A percentile compares a stretch with the other conserved stretches of the same genome.
Evolutionary conservation across 2,797 vertebrate species (phyloP).

Genomic region (Eupleurogrammus muticus): DNA sequence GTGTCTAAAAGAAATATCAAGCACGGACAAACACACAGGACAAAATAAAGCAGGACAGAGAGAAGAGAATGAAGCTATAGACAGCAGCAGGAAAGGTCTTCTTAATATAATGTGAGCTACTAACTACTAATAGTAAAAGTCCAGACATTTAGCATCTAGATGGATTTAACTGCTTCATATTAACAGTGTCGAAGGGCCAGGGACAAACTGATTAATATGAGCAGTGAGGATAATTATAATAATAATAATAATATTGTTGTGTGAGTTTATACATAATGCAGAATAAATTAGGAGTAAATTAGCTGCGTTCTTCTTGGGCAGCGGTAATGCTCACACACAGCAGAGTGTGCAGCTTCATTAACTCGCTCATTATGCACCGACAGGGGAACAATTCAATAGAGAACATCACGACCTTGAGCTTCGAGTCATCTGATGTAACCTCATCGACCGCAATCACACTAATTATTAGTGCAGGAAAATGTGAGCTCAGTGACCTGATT

Average conservation of each 20-base stretch:
- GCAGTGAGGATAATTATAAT: constrained; percentile 7
- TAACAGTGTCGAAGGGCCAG: neutral
- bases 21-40: constrained; percentile 44
- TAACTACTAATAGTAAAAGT: neutral
- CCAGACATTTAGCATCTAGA: neutral
- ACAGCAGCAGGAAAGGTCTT: neutral
- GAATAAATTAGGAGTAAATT: constrained; percentile 26
- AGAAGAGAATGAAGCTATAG: neutral
- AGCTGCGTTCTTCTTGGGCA: neutral
- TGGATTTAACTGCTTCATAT: neutral
- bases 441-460: constrained; percentile 33
- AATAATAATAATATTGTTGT: neutral
- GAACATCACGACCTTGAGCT: constrained; percentile 45
- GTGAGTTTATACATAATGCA: constrained; percentile 27
- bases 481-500: constrained; percentile 33
- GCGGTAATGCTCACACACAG: neutral
- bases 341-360: constrained; percentile 37
- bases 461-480: constrained; percentile 37
- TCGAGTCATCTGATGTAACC: constrained; percentile 30
- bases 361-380: constrained; percentile 31
- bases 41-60: constrained; percentile 35
- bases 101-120: neutral
- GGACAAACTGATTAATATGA: constrained; percentile 1
- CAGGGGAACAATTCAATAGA: constrained; percentile 38
- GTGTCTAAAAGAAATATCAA: constrained; percentile 78